phyloP scores from a whole-genome alignment of 2,797 vertebrate genomes.

The Sebastes hubbsi region DNA sequence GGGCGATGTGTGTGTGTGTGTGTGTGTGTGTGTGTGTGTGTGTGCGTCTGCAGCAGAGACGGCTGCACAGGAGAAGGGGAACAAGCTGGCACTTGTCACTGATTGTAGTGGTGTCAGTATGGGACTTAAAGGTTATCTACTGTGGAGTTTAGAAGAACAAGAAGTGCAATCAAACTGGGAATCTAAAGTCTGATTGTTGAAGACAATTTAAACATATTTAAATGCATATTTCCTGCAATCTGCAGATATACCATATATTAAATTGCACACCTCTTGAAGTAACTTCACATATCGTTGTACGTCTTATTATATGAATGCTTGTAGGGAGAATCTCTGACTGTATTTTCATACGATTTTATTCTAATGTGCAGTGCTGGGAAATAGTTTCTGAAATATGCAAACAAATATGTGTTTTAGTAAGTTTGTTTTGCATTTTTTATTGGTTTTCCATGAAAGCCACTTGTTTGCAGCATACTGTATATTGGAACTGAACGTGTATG shows the following conservation, averaged over 20 bases:
- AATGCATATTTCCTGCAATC: not conserved
- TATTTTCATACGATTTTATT: not conserved
- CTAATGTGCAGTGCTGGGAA: not conserved
- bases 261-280: not conserved
- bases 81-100: conserved; percentile 29
- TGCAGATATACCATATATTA: not conserved
- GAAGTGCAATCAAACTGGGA: not conserved
- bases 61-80: conserved; percentile 11
- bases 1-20: conserved; percentile 14
- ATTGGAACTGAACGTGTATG: not conserved
- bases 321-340: not conserved
- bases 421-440: not conserved
- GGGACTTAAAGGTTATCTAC: conserved; percentile 36
- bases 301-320: not conserved
- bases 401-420: not conserved
- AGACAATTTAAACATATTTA: conserved; percentile 12
- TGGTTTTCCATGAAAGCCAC: not conserved
- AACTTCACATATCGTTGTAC: not conserved
- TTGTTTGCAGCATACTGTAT: not conserved
- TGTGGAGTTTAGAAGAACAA: not conserved
- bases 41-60: conserved; percentile 9
- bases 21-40: not conserved
- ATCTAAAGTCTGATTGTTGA: conserved; percentile 1
- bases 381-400: not conserved
- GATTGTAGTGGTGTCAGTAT: conserved; percentile 29